Base-by-base conservation (phyloP, 2,113 vertebrate genomes). In the Campylomormyrus numenius region DNA sequence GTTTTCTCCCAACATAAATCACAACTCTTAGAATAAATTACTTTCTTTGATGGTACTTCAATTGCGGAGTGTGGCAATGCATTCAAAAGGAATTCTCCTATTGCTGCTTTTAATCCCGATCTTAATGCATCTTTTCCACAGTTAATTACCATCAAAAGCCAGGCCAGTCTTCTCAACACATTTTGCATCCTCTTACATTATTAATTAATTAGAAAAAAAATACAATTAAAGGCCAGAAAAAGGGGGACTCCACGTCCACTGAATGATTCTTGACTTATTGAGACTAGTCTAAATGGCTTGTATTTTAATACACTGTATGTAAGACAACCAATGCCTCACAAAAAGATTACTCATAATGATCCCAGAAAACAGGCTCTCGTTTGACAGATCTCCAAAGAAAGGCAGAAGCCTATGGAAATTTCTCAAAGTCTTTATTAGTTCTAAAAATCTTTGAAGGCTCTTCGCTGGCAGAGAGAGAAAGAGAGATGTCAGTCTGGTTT, bases 1-100 rank as follows among this genome's bases (percentile, higher is more conserved):
- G 70, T 42, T 80, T 39, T 48, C 89, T 85, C 84, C 50, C 87
- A 39, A 91, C 88, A 88, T 87, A 90, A 89, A 90, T 77, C 50
- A 70, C 90, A 56, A 21, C 56, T 87, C 70, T 90, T 91, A 86
- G 90, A 88, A 87, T 70, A 58, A 87, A 91, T 87, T 11, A 62
- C 56, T 88, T 85, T 80, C 70, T 50, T 80, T 52, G 88, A 49
- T 50, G n/a, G 48, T n/a, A 87, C 70, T 89, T 58, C 58, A 42
- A 6, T 39, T 39, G 5, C 70, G 49, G 48, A 17, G 35, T 49
- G 27, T 53, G 50, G 90, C 24, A 31, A 66, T 27, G 88, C 74
- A 58, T 70, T 90, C 46, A 88, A 85, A 90, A 48, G 74, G 35
- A 74, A 83, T 46, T 39, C 19, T 52, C 19, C 74, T 39, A 80